Evolutionary conservation across 2,888 invertebrate genomes (phyloP).

Genomic region (Idaea biselata): DNA sequence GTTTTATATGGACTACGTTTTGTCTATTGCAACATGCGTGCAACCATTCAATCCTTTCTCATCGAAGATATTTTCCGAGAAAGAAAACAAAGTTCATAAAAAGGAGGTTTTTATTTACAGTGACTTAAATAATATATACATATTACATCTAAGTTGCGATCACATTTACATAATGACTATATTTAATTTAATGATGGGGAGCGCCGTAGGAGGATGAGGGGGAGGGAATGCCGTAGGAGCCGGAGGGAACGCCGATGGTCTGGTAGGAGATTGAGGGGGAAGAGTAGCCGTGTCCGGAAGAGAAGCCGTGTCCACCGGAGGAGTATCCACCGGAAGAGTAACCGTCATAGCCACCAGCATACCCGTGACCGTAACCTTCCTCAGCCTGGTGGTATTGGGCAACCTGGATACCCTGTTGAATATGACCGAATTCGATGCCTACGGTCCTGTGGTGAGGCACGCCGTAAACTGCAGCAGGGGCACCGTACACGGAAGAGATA

Average conservation of each 20-base stretch:
- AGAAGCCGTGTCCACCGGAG: conserved; percentile 23
- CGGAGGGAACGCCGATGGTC: conserved; percentile 70
- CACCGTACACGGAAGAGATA: conserved; percentile 85
- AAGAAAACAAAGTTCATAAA: conserved; percentile 45
- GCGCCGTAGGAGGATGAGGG: conserved; percentile 69
- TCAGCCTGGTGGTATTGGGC: conserved; percentile 90
- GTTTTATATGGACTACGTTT: too few species aligned
- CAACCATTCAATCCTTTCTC: conserved; percentile 36
- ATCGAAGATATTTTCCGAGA: conserved; percentile 18
- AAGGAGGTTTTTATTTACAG: conserved; percentile 77
- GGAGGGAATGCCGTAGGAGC: conserved; percentile 73
- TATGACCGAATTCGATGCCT: conserved; percentile 91
- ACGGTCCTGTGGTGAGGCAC: conserved; percentile 86
- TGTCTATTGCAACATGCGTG: conserved; percentile 19
- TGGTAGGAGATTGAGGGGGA: conserved; percentile 51
- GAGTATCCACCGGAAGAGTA: conserved; percentile 47
- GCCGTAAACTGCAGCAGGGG: conserved; percentile 85
- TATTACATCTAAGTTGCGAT: conserved; percentile 71
- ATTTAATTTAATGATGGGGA: conserved; percentile 67
- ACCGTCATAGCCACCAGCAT: conserved; percentile 56
- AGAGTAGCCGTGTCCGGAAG: conserved; percentile 52
- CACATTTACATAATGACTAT: conserved; percentile 56
- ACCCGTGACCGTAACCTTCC: conserved; percentile 69
- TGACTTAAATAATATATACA: conserved; percentile 75
- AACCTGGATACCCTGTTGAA: conserved; percentile 92